These are phyloP conservation scores for Macropis europaea DNA, from an alignment of 2,888 invertebrate genomes.

Conservation along the genomic window DNA sequence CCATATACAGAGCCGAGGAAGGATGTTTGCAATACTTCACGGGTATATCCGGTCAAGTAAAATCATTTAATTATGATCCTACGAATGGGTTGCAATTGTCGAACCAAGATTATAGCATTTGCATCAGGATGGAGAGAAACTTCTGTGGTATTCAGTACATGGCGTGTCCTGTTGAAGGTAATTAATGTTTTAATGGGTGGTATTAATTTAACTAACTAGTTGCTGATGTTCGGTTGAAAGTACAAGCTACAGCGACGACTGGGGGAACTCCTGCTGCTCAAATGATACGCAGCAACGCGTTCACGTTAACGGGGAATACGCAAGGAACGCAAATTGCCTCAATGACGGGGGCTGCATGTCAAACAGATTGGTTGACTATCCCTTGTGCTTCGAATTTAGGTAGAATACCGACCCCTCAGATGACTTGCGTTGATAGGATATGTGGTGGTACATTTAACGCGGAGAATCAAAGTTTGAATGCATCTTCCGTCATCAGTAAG, in stretches of 20 bases:
- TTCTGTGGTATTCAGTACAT: constrained; percentile 93
- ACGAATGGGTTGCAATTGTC: constrained; percentile 89
- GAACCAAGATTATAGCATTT: constrained; percentile 94
- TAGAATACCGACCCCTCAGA: constrained; percentile 81
- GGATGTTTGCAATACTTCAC: constrained; percentile 90
- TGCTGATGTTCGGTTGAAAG: not conserved
- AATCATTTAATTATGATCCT: constrained; percentile 92
- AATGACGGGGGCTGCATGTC: constrained; percentile 87
- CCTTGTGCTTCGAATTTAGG: constrained; percentile 89
- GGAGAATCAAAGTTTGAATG: constrained; percentile 82
- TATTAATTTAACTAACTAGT: not conserved
- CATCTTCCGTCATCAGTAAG: constrained; percentile 88
- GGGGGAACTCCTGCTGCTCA: constrained; percentile 1
- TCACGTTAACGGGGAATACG: constrained; percentile 90
- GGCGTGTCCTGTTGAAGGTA: constrained; percentile 86
- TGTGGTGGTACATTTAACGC: constrained; percentile 91
- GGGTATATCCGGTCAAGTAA: constrained; percentile 90
- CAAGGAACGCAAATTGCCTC: constrained; percentile 84
- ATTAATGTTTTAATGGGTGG: not conserved
- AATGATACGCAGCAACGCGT: constrained; percentile 82
- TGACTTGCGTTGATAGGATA: constrained; percentile 88
- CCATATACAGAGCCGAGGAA: constrained; percentile 87
- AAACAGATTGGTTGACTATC: constrained; percentile 89
- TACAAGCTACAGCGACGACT: constrained; percentile 1
- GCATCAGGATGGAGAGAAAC: constrained; percentile 91